Conservation (phyloP, 2,888 invertebrate genomes). For the Andrena bicolor region DNA sequence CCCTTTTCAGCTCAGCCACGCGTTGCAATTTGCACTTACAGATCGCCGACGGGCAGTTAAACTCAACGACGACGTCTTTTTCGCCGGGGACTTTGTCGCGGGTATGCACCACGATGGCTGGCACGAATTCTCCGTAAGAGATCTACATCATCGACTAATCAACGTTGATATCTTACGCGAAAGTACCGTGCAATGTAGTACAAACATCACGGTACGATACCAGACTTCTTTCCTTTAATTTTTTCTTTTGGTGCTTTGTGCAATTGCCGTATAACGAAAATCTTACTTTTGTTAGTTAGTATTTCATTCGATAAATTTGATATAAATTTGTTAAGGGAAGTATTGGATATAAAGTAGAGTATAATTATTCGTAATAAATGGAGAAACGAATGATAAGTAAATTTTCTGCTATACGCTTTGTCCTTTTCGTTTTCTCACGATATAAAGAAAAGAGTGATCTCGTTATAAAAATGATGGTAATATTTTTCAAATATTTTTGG, state of each 20-base stretch:
- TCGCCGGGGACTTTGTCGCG: conserved; percentile 43
- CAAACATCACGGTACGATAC: conserved; percentile 29
- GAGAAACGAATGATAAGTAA: too few relatives aligned
- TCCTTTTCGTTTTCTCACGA: too few relatives aligned
- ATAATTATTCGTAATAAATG: too few relatives aligned
- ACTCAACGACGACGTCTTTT: conserved; percentile 47
- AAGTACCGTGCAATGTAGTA: conserved; percentile 32
- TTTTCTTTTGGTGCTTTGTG: neutral
- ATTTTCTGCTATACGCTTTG: too few relatives aligned
- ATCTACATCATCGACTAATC: conserved; percentile 39
- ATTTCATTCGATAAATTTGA: too few relatives aligned
- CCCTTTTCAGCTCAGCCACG: conserved; percentile 14
- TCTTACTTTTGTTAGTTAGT: neutral
- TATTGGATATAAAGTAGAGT: too few relatives aligned
- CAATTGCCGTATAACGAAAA: neutral
- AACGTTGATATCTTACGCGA: conserved; percentile 38
- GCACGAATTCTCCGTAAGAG: conserved; percentile 44
- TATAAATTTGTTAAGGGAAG: too few relatives aligned
- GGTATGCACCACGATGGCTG: conserved; percentile 34
- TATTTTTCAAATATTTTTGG: too few relatives aligned
- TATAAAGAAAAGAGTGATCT: too few relatives aligned
- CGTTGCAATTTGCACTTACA: conserved; percentile 61
- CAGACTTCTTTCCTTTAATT: neutral
- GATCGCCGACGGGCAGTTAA: conserved; percentile 42
- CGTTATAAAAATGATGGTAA: too few relatives aligned